Evolutionary conservation across 2,113 vertebrate species (phyloP).

Genomic region (Diphyllodes magnificus): DNA sequence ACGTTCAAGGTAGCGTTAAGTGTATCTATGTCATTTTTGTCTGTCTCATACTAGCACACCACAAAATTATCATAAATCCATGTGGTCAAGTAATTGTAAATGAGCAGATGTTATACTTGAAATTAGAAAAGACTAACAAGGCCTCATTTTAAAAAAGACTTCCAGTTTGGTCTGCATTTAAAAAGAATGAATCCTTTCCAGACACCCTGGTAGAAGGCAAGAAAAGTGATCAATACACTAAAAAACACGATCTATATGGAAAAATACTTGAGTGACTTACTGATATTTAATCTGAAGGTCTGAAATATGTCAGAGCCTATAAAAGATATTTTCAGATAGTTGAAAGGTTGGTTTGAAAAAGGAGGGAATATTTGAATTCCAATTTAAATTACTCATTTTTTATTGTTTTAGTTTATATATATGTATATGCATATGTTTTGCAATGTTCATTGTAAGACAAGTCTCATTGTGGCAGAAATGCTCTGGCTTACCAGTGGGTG

Average conservation of each 20-base stretch:
- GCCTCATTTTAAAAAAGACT: neutral
- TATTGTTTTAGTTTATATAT: neutral
- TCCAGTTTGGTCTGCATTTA: neutral
- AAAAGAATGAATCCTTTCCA: neutral
- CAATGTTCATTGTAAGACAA: neutral
- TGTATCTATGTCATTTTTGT: neutral
- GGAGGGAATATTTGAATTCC: neutral
- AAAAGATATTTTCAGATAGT: neutral
- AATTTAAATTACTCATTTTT: neutral
- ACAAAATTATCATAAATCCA: neutral
- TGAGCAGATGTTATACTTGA: accelerated
- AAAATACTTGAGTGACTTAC: neutral
- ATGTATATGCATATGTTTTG: neutral
- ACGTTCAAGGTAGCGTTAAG: neutral
- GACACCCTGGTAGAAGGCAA: neutral
- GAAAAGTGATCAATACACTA: neutral
- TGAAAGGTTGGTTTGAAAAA: neutral
- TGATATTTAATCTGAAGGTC: neutral
- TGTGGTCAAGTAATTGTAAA: neutral
- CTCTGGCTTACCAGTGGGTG: neutral
- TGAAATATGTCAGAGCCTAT: neutral
- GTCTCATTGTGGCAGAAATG: neutral
- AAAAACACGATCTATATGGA: neutral
- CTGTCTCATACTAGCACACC: neutral
- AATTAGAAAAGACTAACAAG: neutral